These are phyloP conservation scores for Paraplagusia blochii DNA, from an alignment of 2,113 vertebrate genomes.

Conservation along the genomic window DNA sequence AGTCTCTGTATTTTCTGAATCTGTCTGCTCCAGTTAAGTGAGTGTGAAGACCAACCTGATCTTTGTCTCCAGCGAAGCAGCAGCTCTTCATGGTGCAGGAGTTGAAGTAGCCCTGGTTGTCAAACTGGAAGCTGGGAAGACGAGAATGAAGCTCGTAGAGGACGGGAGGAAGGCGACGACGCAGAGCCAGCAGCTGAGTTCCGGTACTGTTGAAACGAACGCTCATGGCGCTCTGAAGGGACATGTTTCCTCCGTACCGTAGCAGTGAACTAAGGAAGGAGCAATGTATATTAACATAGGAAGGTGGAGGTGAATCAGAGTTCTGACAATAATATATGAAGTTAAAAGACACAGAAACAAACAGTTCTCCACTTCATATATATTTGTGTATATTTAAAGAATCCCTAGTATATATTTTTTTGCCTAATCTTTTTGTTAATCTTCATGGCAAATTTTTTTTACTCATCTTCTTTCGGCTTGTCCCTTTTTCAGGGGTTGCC, in stretches of 20 bases:
- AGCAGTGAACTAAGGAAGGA: slow-evolving; percentile 82
- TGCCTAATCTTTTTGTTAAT: too few species aligned
- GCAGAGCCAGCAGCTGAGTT: slow-evolving; percentile 91
- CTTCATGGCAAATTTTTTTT: too few species aligned
- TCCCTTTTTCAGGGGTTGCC: too few species aligned
- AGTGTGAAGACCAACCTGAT: slow-evolving; percentile 80
- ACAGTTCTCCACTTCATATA: too few species aligned
- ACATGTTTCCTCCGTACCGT: slow-evolving; percentile 93
- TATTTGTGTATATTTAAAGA: too few species aligned
- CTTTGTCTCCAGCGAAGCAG: slow-evolving; percentile 96
- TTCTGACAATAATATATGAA: too few species aligned
- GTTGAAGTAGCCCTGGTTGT: slow-evolving; percentile 99
- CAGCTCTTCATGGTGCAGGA: slow-evolving; percentile 99
- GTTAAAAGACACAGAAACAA: too few species aligned
- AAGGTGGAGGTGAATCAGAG: too few species aligned
- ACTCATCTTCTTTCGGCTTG: too few species aligned
- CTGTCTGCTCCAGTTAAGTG: not conserved
- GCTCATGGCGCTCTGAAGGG: slow-evolving; percentile 97
- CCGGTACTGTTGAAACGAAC: slow-evolving; percentile 97
- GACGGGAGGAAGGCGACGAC: slow-evolving; percentile 91
- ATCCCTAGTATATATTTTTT: too few species aligned
- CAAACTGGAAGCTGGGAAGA: slow-evolving; percentile 96
- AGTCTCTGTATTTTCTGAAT: not conserved
- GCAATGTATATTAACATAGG: too few species aligned
- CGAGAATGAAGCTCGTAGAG: slow-evolving; percentile 97